phyloP scores from a whole-genome alignment of 2,888 invertebrate species.

The Caenorhabditis sulstoni region DNA sequence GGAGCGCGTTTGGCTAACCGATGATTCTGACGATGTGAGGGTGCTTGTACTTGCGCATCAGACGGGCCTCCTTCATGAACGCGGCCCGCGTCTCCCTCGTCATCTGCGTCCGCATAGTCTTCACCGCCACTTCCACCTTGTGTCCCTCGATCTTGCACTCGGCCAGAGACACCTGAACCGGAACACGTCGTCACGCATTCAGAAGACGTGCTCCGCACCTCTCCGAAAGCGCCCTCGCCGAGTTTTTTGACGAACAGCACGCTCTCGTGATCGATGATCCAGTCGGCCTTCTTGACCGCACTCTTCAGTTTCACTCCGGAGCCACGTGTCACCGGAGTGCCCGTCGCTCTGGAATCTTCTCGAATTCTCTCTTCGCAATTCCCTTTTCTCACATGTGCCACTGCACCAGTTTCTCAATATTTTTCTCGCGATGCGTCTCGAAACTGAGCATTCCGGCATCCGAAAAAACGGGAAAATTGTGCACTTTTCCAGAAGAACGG shows the following conservation, averaged over 20 bases:
- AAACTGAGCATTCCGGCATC: slow-evolving; percentile 52
- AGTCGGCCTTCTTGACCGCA: slow-evolving; percentile 64
- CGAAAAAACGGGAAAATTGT: slow-evolving; percentile 69
- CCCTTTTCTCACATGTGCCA: slow-evolving; percentile 37
- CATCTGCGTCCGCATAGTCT: slow-evolving; percentile 74
- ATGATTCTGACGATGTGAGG: slow-evolving; percentile 73
- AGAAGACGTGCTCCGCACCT: slow-evolving; percentile 53
- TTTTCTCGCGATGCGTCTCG: slow-evolving; percentile 64
- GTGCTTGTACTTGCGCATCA: slow-evolving; percentile 75
- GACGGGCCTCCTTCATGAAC: slow-evolving; percentile 77
- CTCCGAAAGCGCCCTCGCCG: slow-evolving; percentile 77
- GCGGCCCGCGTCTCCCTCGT: slow-evolving; percentile 68
- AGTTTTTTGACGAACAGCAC: slow-evolving; percentile 71
- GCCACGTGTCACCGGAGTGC: slow-evolving; percentile 60
- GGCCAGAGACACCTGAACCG: slow-evolving; percentile 67
- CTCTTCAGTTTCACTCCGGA: slow-evolving; percentile 54
- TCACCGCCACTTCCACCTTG: slow-evolving; percentile 73
- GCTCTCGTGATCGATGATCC: slow-evolving; percentile 73
- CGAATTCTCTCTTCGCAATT: neutral
- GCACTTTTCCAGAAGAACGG: slow-evolving; percentile 56
- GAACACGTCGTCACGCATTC: neutral
- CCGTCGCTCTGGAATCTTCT: slow-evolving; percentile 50
- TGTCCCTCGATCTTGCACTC: slow-evolving; percentile 60
- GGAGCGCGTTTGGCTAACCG: slow-evolving; percentile 35
- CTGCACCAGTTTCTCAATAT: slow-evolving; percentile 29